phyloP scores from a whole-genome alignment of 2,888 invertebrate genomes.

The Antheraea yamamai region DNA sequence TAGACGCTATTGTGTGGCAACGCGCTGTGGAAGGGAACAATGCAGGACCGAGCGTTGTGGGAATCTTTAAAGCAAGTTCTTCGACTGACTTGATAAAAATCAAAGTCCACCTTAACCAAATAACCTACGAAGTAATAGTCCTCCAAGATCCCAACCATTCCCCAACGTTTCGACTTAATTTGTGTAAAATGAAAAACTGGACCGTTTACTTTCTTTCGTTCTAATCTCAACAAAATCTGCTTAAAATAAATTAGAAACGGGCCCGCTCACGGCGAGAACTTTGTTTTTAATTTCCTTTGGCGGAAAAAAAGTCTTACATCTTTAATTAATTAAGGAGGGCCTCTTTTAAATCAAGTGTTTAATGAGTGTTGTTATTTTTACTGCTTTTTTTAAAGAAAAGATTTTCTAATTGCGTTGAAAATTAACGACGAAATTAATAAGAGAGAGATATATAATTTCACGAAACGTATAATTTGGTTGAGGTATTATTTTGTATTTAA shows the following conservation, averaged over 20 bases:
- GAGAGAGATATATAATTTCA: conserved; percentile 29
- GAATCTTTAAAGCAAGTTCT: no score
- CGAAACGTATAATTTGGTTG: conserved; percentile 29
- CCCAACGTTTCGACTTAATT: conserved; percentile 30
- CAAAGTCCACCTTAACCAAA: conserved; percentile 5
- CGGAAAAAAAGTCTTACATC: conserved; percentile 48
- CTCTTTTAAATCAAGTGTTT: conserved; percentile 55
- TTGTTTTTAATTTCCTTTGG: conserved; percentile 52
- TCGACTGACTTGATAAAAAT: not conserved
- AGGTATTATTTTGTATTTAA: not conserved
- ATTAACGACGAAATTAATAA: conserved; percentile 40
- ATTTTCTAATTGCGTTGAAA: conserved; percentile 23
- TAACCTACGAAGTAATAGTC: not conserved
- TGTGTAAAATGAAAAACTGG: conserved; percentile 41
- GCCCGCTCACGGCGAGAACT: conserved; percentile 44
- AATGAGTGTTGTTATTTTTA: conserved; percentile 49
- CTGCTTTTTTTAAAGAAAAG: conserved; percentile 33
- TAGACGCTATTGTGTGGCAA: no score
- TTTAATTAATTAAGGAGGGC: conserved; percentile 59
- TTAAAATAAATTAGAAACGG: conserved; percentile 54
- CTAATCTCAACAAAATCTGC: conserved; percentile 54
- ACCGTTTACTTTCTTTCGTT: conserved; percentile 41
- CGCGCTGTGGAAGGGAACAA: no score
- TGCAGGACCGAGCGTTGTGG: no score
- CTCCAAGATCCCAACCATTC: not conserved